Evolutionary conservation across 53 echinoderm and acorn worm species (phyloP).

Genomic region (Paracentrotus lividus): DNA sequence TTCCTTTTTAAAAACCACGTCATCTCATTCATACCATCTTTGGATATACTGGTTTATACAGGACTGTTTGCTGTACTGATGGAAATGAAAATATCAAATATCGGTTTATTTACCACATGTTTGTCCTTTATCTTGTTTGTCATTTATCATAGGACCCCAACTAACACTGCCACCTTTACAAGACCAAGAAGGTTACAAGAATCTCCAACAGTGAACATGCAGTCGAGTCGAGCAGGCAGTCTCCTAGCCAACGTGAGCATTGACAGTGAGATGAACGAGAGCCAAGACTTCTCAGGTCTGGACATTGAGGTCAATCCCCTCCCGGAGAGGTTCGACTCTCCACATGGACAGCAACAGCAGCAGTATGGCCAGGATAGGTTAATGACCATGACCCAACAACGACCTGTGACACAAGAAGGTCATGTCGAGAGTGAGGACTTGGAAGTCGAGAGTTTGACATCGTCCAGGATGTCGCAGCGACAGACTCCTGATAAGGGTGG

Average conservation of each 20-base stretch:
- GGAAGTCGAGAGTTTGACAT: constrained; percentile 92
- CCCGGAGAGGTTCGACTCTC: constrained; percentile 4
- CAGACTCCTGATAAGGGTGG: background rate
- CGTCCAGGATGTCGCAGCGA: constrained; percentile 77
- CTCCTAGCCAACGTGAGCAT: constrained; percentile 98
- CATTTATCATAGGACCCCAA: constrained; percentile 29
- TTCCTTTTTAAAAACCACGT: too few species aligned
- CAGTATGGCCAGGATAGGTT: constrained; percentile 27
- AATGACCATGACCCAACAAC: constrained; percentile 58
- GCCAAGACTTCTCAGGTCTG: constrained; percentile 77
- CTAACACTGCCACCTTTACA: constrained; percentile 46
- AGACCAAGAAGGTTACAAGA: constrained; percentile 59
- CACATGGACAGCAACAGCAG: background rate
- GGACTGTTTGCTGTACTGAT: too few species aligned
- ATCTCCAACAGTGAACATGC: constrained; percentile 53
- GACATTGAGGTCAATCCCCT: constrained; percentile 64
- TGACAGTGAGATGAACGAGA: constrained; percentile 85
- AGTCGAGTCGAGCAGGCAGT: constrained; percentile 78
- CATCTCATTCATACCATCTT: too few species aligned
- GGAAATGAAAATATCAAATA: too few species aligned
- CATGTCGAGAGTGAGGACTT: constrained; percentile 80
- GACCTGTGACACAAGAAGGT: constrained; percentile 51
- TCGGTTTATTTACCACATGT: too few species aligned
- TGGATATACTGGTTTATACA: too few species aligned
- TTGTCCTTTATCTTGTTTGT: background rate